Conservation (phyloP, 2,113 vertebrate genomes). For the Calonectris borealis region DNA sequence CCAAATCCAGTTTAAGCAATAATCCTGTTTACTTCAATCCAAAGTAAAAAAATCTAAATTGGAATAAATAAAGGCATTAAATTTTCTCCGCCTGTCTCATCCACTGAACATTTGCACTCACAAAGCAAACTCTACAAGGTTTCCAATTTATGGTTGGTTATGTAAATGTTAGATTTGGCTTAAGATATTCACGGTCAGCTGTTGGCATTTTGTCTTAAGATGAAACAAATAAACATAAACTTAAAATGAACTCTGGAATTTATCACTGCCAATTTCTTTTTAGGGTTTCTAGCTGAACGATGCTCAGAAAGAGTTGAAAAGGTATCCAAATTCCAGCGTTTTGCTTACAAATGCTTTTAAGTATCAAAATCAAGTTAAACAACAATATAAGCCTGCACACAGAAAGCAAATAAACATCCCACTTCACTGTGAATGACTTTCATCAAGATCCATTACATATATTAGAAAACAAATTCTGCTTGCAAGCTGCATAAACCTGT, state of each 20-base stretch:
- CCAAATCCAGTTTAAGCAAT: background rate
- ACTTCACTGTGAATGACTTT: background rate
- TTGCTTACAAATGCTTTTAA: background rate
- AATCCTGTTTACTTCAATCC: background rate
- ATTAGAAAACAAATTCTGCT: background rate
- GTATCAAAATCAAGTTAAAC: background rate
- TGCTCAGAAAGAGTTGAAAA: background rate
- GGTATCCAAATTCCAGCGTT: background rate
- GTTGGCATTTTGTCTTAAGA: background rate
- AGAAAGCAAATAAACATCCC: conserved; percentile 23
- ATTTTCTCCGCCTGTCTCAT: background rate
- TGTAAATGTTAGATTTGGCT: background rate
- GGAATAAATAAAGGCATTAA: background rate
- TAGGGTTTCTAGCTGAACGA: background rate
- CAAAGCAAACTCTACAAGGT: background rate
- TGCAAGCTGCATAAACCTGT: conserved; percentile 9
- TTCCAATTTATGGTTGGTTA: background rate
- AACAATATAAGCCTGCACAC: background rate
- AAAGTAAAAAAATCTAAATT: background rate
- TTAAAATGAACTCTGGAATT: background rate
- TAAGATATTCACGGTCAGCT: background rate
- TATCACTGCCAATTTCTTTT: background rate
- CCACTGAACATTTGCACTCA: background rate
- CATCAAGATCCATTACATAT: background rate
- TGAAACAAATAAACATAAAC: background rate